These are phyloP conservation scores for Drosophila affinis DNA, from an alignment of 2,888 invertebrate genomes.

Conservation along the genomic window DNA sequence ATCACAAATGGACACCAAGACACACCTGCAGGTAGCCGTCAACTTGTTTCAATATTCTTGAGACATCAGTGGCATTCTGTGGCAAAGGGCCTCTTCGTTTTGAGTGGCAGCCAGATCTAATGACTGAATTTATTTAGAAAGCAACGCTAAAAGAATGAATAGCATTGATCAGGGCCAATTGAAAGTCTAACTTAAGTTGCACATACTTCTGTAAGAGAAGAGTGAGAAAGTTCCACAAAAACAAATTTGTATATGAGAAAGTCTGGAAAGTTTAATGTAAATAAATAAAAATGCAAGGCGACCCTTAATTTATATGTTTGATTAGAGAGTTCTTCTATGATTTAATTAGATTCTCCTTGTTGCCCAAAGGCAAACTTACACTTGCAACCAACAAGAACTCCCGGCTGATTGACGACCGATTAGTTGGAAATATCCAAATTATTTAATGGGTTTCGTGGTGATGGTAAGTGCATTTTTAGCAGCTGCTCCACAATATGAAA, in stretches of 20 bases:
- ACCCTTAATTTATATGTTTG: neutral
- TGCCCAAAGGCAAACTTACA: constrained; percentile 9
- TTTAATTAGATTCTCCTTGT: too few species aligned
- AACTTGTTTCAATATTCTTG: constrained; percentile 17
- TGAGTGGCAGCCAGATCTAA: constrained; percentile 3
- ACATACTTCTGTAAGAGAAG: neutral
- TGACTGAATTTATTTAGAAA: constrained; percentile 30
- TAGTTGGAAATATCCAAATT: constrained; percentile 43
- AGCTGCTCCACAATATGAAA: constrained; percentile 19
- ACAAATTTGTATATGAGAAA: neutral
- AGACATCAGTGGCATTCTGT: constrained; percentile 7
- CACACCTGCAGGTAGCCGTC: neutral
- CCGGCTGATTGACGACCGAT: constrained; percentile 44
- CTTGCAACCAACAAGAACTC: neutral
- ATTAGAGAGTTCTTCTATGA: too few species aligned
- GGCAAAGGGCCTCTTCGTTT: neutral
- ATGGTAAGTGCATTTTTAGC: constrained; percentile 18
- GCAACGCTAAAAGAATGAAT: constrained; percentile 42
- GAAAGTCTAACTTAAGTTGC: too few species aligned
- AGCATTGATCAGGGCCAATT: constrained; percentile 2
- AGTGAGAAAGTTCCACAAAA: too few species aligned
- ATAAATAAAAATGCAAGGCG: neutral
- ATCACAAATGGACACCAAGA: constrained; percentile 30
- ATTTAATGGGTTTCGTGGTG: constrained; percentile 31
- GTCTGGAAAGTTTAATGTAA: neutral